Conservation (phyloP, 2,113 vertebrate genomes). For the Bufo bufo region DNA sequence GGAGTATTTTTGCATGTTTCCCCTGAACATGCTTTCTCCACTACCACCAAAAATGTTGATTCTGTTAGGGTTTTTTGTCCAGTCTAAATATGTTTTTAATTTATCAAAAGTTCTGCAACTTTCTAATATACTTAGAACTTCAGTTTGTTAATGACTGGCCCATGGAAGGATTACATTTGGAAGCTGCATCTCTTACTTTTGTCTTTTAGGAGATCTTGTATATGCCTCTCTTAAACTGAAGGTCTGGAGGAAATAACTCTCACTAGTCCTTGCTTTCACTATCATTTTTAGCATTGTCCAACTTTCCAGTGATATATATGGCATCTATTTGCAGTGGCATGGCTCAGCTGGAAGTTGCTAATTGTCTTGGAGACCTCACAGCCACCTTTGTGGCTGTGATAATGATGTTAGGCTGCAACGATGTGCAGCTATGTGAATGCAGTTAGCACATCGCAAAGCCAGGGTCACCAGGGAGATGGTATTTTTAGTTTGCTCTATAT, state of each 20-base stretch:
- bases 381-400: neutral
- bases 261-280: neutral
- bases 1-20: too few relatives aligned
- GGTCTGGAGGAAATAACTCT: neutral
- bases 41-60: too few relatives aligned
- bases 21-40: too few relatives aligned
- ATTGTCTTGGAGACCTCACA: neutral
- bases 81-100: too few relatives aligned
- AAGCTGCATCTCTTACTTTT: too few relatives aligned
- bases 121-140: too few relatives aligned
- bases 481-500: conserved; percentile 3
- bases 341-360: conserved; percentile 16
- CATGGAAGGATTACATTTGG: too few relatives aligned
- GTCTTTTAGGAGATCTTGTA: neutral
- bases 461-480: neutral
- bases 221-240: neutral
- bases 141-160: too few relatives aligned
- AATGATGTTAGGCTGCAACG: neutral
- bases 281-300: neutral
- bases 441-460: neutral
- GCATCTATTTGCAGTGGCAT: neutral
- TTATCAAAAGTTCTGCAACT: too few relatives aligned
- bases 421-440: neutral
- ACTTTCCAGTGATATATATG: neutral
- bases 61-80: too few relatives aligned